Base-by-base conservation (phyloP, 2,888 invertebrate species). In the Agrochola lota region DNA sequence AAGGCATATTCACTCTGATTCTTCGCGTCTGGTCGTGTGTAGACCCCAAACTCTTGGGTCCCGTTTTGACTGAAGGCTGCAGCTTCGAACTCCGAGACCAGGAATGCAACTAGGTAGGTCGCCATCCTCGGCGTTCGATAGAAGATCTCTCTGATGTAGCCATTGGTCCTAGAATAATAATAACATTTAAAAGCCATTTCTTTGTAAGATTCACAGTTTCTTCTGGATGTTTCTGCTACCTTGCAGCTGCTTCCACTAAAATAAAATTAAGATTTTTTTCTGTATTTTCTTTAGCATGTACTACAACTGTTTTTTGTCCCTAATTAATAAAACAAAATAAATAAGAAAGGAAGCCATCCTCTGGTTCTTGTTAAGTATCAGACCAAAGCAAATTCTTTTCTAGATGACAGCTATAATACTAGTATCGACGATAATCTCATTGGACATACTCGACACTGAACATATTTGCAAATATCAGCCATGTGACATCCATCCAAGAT, bases 61-160 rank as follows among this genome's bases (percentile, higher is more conserved):
- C 88, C 91, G 0, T 87, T 89, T 0, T 83, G 74, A 0, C 85
- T 89, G 8, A 91, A 87, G n/a, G 91, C 89, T 30, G 93, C 94
- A 0, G 94, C 95, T 79, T 94, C 95, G 71, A 98, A 98, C 88
- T 98, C 98, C 30, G 98, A 98, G 1, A 99, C 97, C 9, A 98
- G 96, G 90, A 99, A 98, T 0, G 99, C 99, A 3, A 99, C 97
- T 12, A 99, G 95, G 90, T 99, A 99, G 0, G 99, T 98, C 0
- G 98, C 98, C 98, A 99, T 98, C 71, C 92, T 93, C 0, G 97
- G 97, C 0, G 98, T 97, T 57, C 97, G 95, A 64, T 94, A 90
- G 91, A 97, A 98, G 87, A 97, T 97, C 94, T 96, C 96, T 77
- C 95, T 90, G 3, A 97, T 97, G 90, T 98, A 98, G 0, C 98